Conservation (phyloP, 2,797 vertebrate species). For the Sylvilagus floridanus region DNA sequence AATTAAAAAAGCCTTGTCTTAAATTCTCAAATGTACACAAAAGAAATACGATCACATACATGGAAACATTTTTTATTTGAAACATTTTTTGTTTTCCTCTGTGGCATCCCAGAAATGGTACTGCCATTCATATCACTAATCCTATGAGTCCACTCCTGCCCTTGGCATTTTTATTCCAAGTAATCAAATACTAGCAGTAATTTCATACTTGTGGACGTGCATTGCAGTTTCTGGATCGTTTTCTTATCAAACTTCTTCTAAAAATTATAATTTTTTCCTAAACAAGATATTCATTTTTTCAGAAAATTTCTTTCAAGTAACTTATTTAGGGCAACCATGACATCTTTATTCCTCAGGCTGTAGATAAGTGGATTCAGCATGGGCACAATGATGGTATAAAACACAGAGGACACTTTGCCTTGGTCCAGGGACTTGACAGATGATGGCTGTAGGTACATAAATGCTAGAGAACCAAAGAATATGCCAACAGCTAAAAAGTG, state of each 20-base stretch:
- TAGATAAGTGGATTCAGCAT: conserved; percentile 53
- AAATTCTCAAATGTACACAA: accelerated
- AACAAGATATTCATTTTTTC: background rate
- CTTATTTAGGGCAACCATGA: conserved; percentile 21
- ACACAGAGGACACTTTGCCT: conserved; percentile 39
- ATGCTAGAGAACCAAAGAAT: conserved; percentile 38
- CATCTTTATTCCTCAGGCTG: conserved; percentile 23
- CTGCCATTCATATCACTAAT: background rate
- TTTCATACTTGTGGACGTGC: background rate
- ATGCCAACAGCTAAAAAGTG: conserved; percentile 21
- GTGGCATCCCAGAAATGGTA: background rate
- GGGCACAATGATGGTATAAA: conserved; percentile 45
- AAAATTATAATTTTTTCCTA: background rate
- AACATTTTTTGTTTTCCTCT: too few relatives aligned
- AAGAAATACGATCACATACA: background rate
- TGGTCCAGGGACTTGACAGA: background rate
- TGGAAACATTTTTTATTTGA: background rate
- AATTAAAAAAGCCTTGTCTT: background rate
- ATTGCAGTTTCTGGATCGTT: background rate
- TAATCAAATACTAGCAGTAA: background rate
- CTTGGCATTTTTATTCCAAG: background rate
- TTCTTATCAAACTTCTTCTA: background rate
- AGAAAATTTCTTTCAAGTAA: background rate
- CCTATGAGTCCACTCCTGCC: background rate
- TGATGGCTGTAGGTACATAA: conserved; percentile 58